Evolutionary conservation across 2,113 vertebrate species (phyloP), one percentile per base, ranked within the genome.

Genomic region (Anoura caudifer): DNA sequence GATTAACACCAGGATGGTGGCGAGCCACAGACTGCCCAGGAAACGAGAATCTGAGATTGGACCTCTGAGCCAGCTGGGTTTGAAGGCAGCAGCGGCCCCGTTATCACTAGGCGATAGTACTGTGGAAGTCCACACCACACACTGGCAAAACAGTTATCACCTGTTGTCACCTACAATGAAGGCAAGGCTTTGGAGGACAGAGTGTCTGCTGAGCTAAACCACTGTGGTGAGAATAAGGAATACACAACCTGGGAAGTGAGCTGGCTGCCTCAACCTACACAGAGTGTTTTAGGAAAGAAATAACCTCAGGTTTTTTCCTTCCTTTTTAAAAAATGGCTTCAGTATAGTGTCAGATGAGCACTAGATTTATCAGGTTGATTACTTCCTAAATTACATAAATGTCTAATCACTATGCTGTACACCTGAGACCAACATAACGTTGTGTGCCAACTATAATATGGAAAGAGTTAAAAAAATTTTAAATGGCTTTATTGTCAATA

Each of bases 271-370:
- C 67, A 19, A 70, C 82, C 50, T 43, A 77, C 87, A 33, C 38
- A n/a, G 45, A 59, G 28, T 52, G 20, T 70, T 72, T 90, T 50
- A 89, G 90, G 63, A 79, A 95, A 86, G 59, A 93, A 72, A 80
- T 3, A 31, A n/a, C 11, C 24, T 92, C 31, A 5, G 91, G 26
- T 1, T 65, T 84, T 63, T 45, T 91, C 36, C 36, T 43, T 83
- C 10, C 11, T 92, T 76, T 41, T 17, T 4, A 31, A 85, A 87
- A 89, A 87, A 56, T 61, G 69, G 38, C 47, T 91, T 87, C 61
- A 85, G 31, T 26, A 85, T 38, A 69, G 47, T 36, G 61, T 65
- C 28, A 50, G 17, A 77, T 77, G 75, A 47, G 45, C 4, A 17
- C 73, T 76, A 76, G 43, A 33, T 45, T 47, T 76, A n/a, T 22